Percentiles rank a stretch among this genome's conserved stretches.
Evolutionary conservation across 2,888 invertebrate species (phyloP).

Genomic region (Papilio gigon): DNA sequence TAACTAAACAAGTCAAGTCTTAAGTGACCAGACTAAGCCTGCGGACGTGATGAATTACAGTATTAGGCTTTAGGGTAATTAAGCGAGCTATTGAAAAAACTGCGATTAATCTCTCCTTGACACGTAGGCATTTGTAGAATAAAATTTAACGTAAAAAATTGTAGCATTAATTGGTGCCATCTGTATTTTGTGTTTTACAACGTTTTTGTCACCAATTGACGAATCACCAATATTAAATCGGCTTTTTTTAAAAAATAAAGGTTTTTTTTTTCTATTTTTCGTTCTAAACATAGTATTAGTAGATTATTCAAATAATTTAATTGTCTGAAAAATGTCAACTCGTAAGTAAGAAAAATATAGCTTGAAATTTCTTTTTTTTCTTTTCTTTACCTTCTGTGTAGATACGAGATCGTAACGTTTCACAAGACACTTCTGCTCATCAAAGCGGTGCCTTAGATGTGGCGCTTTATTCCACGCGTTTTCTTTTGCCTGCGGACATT

Average conservation of each 20-base stretch:
- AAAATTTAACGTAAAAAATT: not conserved
- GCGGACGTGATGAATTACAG: slow-evolving; percentile 1
- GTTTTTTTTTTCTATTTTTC: too few relatives aligned
- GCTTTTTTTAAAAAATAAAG: too few relatives aligned
- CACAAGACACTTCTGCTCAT: slow-evolving; percentile 7
- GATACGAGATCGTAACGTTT: not conserved
- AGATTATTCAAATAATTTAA: not conserved
- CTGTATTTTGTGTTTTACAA: not conserved
- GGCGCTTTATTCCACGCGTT: not conserved
- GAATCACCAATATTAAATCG: too few relatives aligned
- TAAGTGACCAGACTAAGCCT: slow-evolving; percentile 15
- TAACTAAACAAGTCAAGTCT: slow-evolving; percentile 4
- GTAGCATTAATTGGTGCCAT: not conserved
- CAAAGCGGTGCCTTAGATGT: not conserved
- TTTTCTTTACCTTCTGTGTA: not conserved
- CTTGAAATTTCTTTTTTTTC: not conserved
- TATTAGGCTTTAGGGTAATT: slow-evolving; percentile 12
- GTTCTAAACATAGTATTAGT: not conserved
- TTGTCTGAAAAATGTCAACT: not conserved
- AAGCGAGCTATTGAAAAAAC: not conserved
- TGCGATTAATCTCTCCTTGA: slow-evolving; percentile 9
- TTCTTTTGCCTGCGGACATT: slow-evolving; percentile 8
- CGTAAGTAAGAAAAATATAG: not conserved
- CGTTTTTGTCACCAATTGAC: too few relatives aligned
- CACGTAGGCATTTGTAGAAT: slow-evolving; percentile 11